phyloP scores from a whole-genome alignment of 2,113 vertebrate genomes.

The Melozone crissalis region DNA sequence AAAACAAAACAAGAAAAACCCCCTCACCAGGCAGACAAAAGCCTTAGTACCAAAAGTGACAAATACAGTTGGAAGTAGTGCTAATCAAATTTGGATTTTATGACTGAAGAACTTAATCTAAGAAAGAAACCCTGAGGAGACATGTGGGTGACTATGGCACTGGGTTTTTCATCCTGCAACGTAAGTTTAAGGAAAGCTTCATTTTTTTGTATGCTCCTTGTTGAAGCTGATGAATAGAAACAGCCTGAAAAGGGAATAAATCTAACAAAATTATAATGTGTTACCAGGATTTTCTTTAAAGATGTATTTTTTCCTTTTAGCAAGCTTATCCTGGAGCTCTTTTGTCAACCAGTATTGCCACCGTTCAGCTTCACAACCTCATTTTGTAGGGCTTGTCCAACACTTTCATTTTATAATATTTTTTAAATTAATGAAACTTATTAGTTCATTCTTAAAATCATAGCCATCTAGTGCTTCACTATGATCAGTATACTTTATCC shows the following conservation, averaged over 20 bases:
- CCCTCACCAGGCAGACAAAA: neutral
- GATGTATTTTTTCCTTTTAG: neutral
- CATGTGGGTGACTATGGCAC: conserved; percentile 5
- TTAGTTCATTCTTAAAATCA: neutral
- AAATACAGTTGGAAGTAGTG: conserved; percentile 6
- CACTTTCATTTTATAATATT: neutral
- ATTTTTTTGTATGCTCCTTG: neutral
- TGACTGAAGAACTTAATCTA: neutral
- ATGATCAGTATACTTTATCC: neutral
- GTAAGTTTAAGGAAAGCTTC: neutral
- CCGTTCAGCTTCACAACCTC: neutral
- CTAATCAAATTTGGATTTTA: neutral
- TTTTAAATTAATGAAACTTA: neutral
- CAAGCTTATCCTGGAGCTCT: neutral
- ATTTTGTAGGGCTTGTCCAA: neutral
- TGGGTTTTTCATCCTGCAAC: conserved; percentile 12
- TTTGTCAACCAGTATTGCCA: neutral
- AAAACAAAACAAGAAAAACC: neutral
- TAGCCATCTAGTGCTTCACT: neutral
- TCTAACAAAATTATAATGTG: neutral
- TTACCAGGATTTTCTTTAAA: neutral
- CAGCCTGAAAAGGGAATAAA: neutral
- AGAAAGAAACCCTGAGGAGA: conserved; percentile 1
- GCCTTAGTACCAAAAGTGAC: neutral
- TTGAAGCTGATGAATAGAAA: neutral